Evolutionary conservation across 2,888 invertebrate species (phyloP), one percentile per base, ranked within the genome.

Genomic region (Sesia bembeciformis): DNA sequence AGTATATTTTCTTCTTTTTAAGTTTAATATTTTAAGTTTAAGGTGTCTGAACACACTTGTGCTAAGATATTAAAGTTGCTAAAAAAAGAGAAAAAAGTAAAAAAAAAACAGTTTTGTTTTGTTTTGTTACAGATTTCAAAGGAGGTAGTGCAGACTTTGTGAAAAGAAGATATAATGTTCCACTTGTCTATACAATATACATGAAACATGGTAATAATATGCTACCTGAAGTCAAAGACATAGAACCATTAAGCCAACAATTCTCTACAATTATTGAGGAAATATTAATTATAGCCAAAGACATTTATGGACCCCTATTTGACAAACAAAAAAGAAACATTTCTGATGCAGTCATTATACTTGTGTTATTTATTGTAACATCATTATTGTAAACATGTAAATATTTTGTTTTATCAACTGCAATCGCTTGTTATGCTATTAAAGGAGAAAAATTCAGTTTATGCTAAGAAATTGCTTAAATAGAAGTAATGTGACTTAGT

Each of bases 61-160:
- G 23, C 23, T 23, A 23, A 23, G 23, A 23, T 23, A 23, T 23
- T 23, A 23, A 23, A 23, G 23, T 23, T 23, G 23, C 23, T 23
- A 23, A 23, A 23, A 23, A 23, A 23, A 23, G 23, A 23, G 23
- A 23, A 23, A 23, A 23, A 23, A 23, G 23, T 23, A 23, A 23
- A 23, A 23, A n/a, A 23, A 2, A 23, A 40, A 40, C 8, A 42
- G 40, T 58, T 57, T n/a, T 56, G 57, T n/a, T n/a, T n/a, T 38
- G 54, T 55, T 49, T 8, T 52, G 41, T 69, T 76, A 46, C 67
- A 85, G 86, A 76, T 63, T 65, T 68, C 57, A 66, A 77, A 58
- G 86, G 88, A 7, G 84, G 78, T 58, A 68, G 73, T 63, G 83
- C 87, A 40, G 87, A 89, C 58, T 89, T 86, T 86, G 83, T 87